Conservation (phyloP, 2,113 vertebrate genomes). For the Tupaia chinensis region DNA sequence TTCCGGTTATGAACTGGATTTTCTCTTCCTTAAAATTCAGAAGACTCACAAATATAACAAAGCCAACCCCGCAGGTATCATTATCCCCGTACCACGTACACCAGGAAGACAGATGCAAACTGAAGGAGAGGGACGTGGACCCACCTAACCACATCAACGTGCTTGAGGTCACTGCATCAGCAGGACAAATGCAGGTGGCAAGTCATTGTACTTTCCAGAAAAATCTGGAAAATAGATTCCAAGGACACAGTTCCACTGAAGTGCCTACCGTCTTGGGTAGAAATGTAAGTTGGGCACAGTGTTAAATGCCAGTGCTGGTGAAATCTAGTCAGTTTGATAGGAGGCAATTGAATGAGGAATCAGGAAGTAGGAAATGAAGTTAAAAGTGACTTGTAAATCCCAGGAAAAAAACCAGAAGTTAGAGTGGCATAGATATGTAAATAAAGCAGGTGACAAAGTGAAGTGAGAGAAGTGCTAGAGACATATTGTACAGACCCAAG, state of each 20-base stretch:
- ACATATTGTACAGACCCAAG: not conserved
- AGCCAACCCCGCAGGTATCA: accelerated
- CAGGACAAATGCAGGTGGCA: not conserved
- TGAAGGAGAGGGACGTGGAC: not conserved
- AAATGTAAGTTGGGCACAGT: not conserved
- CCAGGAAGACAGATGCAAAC: not conserved
- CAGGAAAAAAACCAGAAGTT: not conserved
- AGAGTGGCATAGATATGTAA: not conserved
- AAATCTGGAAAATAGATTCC: not conserved
- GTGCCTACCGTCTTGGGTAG: not conserved
- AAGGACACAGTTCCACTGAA: not conserved
- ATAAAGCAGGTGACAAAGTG: not conserved
- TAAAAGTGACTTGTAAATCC: slow-evolving; percentile 6
- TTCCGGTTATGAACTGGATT: not conserved
- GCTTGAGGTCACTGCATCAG: not conserved
- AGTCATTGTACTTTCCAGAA: not conserved
- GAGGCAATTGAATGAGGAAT: not conserved
- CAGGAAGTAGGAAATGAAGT: not conserved
- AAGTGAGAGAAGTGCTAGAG: not conserved
- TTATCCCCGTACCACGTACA: accelerated
- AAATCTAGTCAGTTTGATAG: not conserved
- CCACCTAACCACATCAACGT: not conserved
- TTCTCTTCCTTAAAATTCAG: not conserved
- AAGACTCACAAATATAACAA: not conserved
- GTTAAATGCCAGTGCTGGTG: not conserved